Evolutionary conservation across 1,140 invertebrate species (phyloP).

Genomic region (Pseudomyrmex flavicornis): DNA sequence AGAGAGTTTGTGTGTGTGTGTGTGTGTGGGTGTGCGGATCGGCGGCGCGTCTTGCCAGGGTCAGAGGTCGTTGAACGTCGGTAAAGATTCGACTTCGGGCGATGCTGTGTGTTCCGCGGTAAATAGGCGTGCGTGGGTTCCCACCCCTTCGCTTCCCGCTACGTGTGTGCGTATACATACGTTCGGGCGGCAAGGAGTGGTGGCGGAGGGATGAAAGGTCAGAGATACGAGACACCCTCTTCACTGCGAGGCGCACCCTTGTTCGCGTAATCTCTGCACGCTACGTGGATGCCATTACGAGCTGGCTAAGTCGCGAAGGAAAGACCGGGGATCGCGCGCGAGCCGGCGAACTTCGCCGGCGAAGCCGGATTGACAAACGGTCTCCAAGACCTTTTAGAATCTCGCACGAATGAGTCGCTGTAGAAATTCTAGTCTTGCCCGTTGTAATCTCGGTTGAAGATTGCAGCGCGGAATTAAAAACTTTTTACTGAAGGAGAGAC

Average conservation of each 20-base stretch:
- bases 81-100: slow-evolving; percentile 80
- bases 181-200: not conserved
- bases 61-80: slow-evolving; percentile 83
- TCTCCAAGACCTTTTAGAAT: not conserved
- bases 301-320: slow-evolving; percentile 46
- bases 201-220: slow-evolving; percentile 40
- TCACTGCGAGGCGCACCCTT: slow-evolving; percentile 50
- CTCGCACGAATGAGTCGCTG: not conserved
- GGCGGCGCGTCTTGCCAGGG: slow-evolving; percentile 72
- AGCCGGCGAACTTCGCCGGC: not conserved
- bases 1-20: not conserved
- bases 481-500: not conserved
- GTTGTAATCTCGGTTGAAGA: not conserved
- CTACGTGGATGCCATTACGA: slow-evolving; percentile 59
- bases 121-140: slow-evolving; percentile 70
- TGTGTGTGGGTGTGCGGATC: slow-evolving; percentile 5
- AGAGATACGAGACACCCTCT: slow-evolving; percentile 65
- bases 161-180: slow-evolving; percentile 32
- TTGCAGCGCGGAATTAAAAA: not conserved
- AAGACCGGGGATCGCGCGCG: not conserved
- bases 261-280: slow-evolving; percentile 61
- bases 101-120: slow-evolving; percentile 76
- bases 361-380: not conserved
- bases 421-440: not conserved
- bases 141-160: slow-evolving; percentile 44